Percentiles rank a stretch among this genome's conserved stretches.
phyloP scores from a whole-genome alignment of 2,797 vertebrate species.

The Loris lydekkerianus region DNA sequence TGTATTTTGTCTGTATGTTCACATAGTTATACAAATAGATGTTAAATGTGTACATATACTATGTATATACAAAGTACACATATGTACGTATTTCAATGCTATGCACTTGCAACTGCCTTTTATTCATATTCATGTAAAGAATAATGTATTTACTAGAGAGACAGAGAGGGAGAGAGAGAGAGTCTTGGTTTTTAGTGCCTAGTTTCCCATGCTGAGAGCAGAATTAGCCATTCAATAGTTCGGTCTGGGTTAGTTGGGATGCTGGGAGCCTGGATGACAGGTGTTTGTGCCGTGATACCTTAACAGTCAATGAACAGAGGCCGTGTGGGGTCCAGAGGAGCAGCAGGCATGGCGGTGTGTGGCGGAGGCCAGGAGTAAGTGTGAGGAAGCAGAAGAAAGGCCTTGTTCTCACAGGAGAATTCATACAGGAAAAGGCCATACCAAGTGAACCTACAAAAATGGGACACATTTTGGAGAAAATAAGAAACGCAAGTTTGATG shows the following conservation, averaged over 20 bases:
- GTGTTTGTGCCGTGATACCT: background rate
- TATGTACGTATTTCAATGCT: background rate
- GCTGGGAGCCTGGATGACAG: background rate
- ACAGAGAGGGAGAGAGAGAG: background rate
- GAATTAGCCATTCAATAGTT: background rate
- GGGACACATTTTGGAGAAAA: background rate
- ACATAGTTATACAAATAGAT: background rate
- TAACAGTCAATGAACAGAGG: background rate
- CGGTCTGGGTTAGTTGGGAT: background rate
- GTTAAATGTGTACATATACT: background rate
- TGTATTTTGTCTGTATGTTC: background rate
- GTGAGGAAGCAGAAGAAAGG: accelerated
- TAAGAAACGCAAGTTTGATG: background rate
- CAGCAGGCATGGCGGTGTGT: accelerated
- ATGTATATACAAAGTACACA: background rate
- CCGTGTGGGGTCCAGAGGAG: accelerated
- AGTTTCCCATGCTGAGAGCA: background rate
- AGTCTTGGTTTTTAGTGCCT: background rate
- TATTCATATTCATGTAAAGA: background rate
- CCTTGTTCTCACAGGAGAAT: background rate
- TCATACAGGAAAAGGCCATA: background rate
- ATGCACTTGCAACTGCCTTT: background rate
- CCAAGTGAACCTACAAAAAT: background rate
- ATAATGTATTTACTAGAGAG: background rate
- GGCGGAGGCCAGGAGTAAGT: background rate